These are phyloP conservation scores for Epirrhoe tristata DNA, from an alignment of 2,888 invertebrate genomes.

Conservation along the genomic window DNA sequence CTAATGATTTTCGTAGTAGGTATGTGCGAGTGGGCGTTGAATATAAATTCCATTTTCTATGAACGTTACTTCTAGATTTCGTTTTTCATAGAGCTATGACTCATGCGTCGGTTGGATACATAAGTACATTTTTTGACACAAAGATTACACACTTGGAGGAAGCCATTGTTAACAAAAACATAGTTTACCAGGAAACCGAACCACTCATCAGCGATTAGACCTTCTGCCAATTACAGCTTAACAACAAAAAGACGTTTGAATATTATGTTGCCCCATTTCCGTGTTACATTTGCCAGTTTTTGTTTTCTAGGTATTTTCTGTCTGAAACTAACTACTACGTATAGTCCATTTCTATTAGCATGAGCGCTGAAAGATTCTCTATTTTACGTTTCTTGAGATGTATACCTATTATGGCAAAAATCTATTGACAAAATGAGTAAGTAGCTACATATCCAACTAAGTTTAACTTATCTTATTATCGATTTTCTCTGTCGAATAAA, in stretches of 20 bases:
- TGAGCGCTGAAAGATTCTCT: too few relatives aligned
- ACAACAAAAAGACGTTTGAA: constrained; percentile 26
- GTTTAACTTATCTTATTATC: too few relatives aligned
- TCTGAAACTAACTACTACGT: not conserved
- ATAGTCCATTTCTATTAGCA: too few relatives aligned
- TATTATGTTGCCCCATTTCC: constrained; percentile 27
- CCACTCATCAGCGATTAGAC: constrained; percentile 24
- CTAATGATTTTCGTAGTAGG: not conserved
- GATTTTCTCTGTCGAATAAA: too few relatives aligned
- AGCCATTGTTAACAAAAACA: constrained; percentile 15
- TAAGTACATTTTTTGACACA: not conserved
- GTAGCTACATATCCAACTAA: too few relatives aligned
- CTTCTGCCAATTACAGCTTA: constrained; percentile 23
- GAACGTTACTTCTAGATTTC: not conserved
- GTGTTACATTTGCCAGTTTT: constrained; percentile 29
- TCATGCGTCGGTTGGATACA: not conserved
- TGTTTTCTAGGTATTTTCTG: constrained; percentile 3
- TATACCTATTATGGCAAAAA: too few relatives aligned
- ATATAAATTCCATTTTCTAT: not conserved
- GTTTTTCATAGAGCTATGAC: not conserved
- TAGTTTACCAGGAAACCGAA: constrained; percentile 26
- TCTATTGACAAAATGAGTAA: too few relatives aligned
- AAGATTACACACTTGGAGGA: constrained; percentile 6
- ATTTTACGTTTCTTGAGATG: too few relatives aligned
- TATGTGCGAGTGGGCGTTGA: not conserved